Conservation (phyloP, 2,888 invertebrate genomes). For the Pediacus dermestoides region DNA sequence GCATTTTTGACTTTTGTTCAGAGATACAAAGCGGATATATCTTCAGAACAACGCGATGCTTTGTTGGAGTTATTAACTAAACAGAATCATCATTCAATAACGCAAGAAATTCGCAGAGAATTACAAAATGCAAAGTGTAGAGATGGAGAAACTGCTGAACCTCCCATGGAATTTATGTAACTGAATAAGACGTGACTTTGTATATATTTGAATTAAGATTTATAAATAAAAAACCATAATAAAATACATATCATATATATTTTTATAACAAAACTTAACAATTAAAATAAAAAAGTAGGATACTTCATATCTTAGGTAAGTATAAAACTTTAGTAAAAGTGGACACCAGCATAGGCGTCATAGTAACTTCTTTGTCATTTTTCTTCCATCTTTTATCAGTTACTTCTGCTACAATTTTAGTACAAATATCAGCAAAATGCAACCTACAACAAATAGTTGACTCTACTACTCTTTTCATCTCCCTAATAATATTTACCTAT, state of each 20-base stretch:
- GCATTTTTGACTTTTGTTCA: slow-evolving; percentile 89
- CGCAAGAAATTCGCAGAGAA: slow-evolving; percentile 83
- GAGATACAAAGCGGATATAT: slow-evolving; percentile 92
- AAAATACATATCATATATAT: too few species aligned
- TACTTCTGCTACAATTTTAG: slow-evolving; percentile 29
- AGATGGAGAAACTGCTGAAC: slow-evolving; percentile 48
- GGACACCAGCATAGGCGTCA: slow-evolving; percentile 26
- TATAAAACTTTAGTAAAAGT: slow-evolving; percentile 31
- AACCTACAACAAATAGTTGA: slow-evolving; percentile 24
- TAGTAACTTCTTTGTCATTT: slow-evolving; percentile 21
- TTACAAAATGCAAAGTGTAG: slow-evolving; percentile 78
- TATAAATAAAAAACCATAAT: too few species aligned
- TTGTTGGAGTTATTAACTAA: slow-evolving; percentile 73
- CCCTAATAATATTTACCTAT: slow-evolving; percentile 28
- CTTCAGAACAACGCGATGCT: slow-evolving; percentile 86
- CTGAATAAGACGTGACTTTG: not conserved
- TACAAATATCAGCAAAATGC: slow-evolving; percentile 42
- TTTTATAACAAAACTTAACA: too few species aligned
- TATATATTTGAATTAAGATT: slow-evolving; percentile 3
- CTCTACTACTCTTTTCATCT: not conserved
- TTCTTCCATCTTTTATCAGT: slow-evolving; percentile 29
- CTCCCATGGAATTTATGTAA: slow-evolving; percentile 37
- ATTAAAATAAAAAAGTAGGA: too few species aligned
- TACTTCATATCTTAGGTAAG: slow-evolving; percentile 22
- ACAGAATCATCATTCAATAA: slow-evolving; percentile 69